Evolutionary conservation across 2,113 vertebrate species (phyloP), one percentile per base, ranked within the genome.

Genomic region (Dendrocopos noguchii): DNA sequence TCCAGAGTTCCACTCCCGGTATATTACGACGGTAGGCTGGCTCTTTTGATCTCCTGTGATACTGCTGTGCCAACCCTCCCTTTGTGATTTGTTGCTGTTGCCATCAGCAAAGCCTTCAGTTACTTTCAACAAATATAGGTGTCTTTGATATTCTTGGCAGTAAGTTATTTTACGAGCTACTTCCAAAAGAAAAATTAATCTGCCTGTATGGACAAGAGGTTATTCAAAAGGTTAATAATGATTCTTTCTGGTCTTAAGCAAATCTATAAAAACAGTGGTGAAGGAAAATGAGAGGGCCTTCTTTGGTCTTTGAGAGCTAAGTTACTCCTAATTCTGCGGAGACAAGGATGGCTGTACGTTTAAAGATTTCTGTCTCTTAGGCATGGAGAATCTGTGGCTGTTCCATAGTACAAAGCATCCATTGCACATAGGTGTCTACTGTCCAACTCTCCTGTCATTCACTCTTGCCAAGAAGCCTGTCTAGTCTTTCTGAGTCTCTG

Each of bases 1-100:
- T 68, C 99, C 99, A 2, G 99, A 99, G 97, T 99, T 99, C 96
- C 99, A 99, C 97, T 99, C 99, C 84, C 99, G 99, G 57, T 99
- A 99, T 64, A 99, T 99, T 85, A 99, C 99, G 7, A 99, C 99
- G 96, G 99, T 99, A 98, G 64, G 97, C 87, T 78, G 67, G 31
- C 20, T 87, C 3, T 44, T 56, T 63, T 57, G 42, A 66, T 68
- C 82, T 47, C 76, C 47, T 83, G 67, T 42, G 31, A 18, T 27
- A 11, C 42, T 34, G 14, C 72, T 46, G 56, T 74, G 33, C 39
- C 13, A 76, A 8, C 33, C 47, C 31, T 80, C 22, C 28, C 12
- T 50, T 20, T 76, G 60, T 57, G n/a, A 20, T 42, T 47, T 84
- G n/a, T 22, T 77, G 16, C 15, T 78, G 6, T 75, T 88, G 24